Evolutionary conservation across 92 coral and sea anemone species (phyloP).

Genomic region (Bergia sp.): DNA sequence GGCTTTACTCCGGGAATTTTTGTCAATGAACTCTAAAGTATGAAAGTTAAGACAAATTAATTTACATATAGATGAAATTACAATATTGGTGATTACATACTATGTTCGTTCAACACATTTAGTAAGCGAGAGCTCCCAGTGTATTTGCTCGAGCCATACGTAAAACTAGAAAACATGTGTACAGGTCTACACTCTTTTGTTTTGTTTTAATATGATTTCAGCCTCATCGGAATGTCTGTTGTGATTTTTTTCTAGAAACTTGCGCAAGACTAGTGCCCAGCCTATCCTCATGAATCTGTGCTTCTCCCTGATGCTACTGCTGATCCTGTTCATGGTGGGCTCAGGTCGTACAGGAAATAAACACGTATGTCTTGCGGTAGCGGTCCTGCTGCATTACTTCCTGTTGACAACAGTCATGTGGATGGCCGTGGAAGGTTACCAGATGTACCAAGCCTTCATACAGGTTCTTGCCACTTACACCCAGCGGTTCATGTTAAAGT

Average conservation of each 20-base stretch:
- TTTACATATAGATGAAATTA: too few relatives aligned
- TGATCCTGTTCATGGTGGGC: constrained; percentile 60
- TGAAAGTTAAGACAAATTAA: too few relatives aligned
- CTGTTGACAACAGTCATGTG: constrained; percentile 55
- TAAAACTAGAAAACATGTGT: too few relatives aligned
- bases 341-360: constrained; percentile 51
- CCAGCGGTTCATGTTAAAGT: constrained; percentile 42
- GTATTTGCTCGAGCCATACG: too few relatives aligned
- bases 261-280: constrained; percentile 56
- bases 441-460: constrained; percentile 63
- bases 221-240: not conserved
- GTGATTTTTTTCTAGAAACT: constrained; percentile 31
- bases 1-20: too few relatives aligned
- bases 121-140: too few relatives aligned
- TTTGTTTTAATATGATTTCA: not conserved
- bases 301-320: constrained; percentile 52
- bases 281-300: constrained; percentile 60
- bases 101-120: too few relatives aligned
- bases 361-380: constrained; percentile 46
- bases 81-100: too few relatives aligned
- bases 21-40: too few relatives aligned
- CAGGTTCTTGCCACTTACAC: constrained; percentile 47
- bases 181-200: not conserved
- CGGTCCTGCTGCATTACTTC: constrained; percentile 59
- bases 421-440: constrained; percentile 58